Evolutionary conservation across 2,797 vertebrate genomes (phyloP), one percentile per base, ranked within the genome.

Genomic region (Myotis myotis): DNA sequence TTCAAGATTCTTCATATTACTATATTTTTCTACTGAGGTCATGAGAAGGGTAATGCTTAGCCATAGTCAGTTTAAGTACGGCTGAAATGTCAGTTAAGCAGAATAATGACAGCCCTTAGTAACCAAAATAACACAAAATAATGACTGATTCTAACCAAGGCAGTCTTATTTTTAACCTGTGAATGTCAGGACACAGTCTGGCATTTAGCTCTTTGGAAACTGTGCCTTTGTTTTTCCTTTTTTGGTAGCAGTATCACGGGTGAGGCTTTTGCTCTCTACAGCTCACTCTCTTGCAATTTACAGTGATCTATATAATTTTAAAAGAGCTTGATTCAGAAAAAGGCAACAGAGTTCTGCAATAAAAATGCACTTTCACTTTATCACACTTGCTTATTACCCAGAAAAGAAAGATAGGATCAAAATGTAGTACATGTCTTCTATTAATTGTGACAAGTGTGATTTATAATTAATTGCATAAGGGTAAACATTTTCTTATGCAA

Each of bases 61-160:
- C 38, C 17, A 91, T 0, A 81, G 70, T 89, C n/a, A 97, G 71
- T 81, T 94, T 33, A 94, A 94, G 84, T 68, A 78, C 74, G 9
- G 53, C n/a, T 91, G 80, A 93, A 96, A 23, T 96, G 78, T 53
- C 70, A 93, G 36, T 93, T 84, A 97, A 95, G 75, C n/a, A 95
- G 90, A 97, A 96, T 94, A 70, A 93, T 84, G 89, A 84, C 36
- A 87, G 57, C 25, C 28, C 51, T 95, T 95, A 95, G 91, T 95
- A 89, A 28, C 15, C 5, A 83, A 93, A 96, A 96, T 76, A 96
- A 91, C 60, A 84, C 13, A 96, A 93, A 95, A 91, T 89, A 72
- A 94, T 57, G 89, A 72, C 44, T 22, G 92, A 94, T n/a, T 83
- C 6, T 80, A 93, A 87, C 6, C 25, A 55, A 66, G 76, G 23